Evolutionary conservation across 1,140 invertebrate genomes (phyloP), one percentile per base, ranked within the genome.

Genomic region (Gonioctena quinquepunctata): DNA sequence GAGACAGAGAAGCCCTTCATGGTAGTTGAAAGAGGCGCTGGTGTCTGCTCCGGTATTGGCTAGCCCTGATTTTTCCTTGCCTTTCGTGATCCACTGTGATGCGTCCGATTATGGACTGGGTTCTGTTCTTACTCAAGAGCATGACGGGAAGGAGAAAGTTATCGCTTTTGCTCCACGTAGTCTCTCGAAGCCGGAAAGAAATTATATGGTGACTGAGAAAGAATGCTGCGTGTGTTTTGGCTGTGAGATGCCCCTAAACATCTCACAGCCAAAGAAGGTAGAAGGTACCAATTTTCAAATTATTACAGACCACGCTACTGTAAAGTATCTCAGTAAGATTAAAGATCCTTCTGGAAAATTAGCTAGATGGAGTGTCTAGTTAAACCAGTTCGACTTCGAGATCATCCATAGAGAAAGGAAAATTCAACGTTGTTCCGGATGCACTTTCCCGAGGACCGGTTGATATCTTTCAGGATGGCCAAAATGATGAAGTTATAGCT

Each of bases 161-260:
- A 81, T 88, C 22, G 81, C 81, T 3, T 87, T 84, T 78, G 81
- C 81, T 2, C 86, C 83, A 0, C 50, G 84, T 68, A 81, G 79
- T 0, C 66, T 89, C 16, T 78, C 59, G 25, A 67, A 56, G 28
- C n/a, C 25, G 13, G 70, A 75, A 56, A 19, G 59, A 1, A 74
- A 74, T 26, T 74, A 60, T 25, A 22, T 48, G 2, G 60, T 64
- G 42, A 71, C 69, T 22, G 69, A 71, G 28, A 72, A 57, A 25
- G 73, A 72, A 23, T 69, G 61, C 21, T 50, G 69, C 13, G 54
- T 61, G 13, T 2, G 72, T 19, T 70, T 66, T 25, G 62, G 2
- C 16, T 25, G 69, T 8, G 66, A 66, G 33, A 73, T 72, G 28
- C 62, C 67, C 48, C n/a, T n/a, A n/a, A n/a, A n/a, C n/a, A n/a